A percentile compares a stretch with the other conserved stretches of the same genome.
Evolutionary conservation across 2,888 invertebrate genomes (phyloP).

Genomic region (Hipparchia sbordonii): DNA sequence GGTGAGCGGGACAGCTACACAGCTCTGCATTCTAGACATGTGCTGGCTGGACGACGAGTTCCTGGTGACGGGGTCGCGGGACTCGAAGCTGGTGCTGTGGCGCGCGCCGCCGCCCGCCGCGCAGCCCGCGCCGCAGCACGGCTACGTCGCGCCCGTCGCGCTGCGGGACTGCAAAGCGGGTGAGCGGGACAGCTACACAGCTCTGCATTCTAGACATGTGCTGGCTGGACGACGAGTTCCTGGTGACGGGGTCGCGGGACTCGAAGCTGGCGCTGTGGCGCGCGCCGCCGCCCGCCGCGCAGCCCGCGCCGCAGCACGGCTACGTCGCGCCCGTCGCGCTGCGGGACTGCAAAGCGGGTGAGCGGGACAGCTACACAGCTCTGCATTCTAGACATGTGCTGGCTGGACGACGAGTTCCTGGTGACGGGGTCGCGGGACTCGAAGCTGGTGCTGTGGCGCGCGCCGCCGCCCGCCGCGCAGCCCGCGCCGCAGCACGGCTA

Average conservation of each 20-base stretch:
- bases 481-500: conserved; percentile 66
- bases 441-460: conserved; percentile 94
- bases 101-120: conserved; percentile 83
- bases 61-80: conserved; percentile 95
- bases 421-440: conserved; percentile 97
- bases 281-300: conserved; percentile 79
- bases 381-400: too few species aligned
- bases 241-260: conserved; percentile 96
- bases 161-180: conserved; percentile 90
- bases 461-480: conserved; percentile 75
- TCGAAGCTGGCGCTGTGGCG: conserved; percentile 95
- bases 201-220: conserved; percentile 87
- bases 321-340: conserved; percentile 87
- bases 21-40: conserved; percentile 94
- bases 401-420: conserved; percentile 94
- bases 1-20: conserved; percentile 59
- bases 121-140: conserved; percentile 54
- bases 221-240: conserved; percentile 97
- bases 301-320: conserved; percentile 57
- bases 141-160: conserved; percentile 86
- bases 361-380: conserved; percentile 4
- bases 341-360: conserved; percentile 89
- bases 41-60: conserved; percentile 98
- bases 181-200: conserved; percentile 33
- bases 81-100: conserved; percentile 96